Base-by-base conservation (phyloP, 2,888 invertebrate species). In the Sarcophaga rosellei region DNA sequence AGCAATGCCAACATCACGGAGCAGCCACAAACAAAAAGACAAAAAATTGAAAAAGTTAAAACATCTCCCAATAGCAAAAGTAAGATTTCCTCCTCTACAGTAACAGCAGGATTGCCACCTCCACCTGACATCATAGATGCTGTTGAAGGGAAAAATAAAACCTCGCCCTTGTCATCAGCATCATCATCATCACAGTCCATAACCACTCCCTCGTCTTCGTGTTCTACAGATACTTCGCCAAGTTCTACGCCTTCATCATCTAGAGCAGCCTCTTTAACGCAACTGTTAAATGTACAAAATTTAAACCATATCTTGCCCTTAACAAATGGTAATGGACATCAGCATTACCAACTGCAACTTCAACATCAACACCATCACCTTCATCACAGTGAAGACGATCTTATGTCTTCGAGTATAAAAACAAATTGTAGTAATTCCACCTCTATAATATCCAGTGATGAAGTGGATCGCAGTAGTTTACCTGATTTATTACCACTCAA, bases 1-100 rank as follows among this genome's bases (percentile, higher is more conserved):
- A 89, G 88, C 83, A 89, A 96, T 96, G 96, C 95, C 95, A 83
- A 75, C 23, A 75, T 88, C 91, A 95, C 95, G 89, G 96, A 97
- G 93, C 97, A 97, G 94, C 97, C 97, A 89, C 96, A 96, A 90
- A 97, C 96, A 92, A 97, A 97, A 94, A 96, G 97, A 92, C 95
- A 96, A 92, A 95, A 96, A 91, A 95, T 96, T 89, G 95, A 96
- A 84, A 91, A 89, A 87, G 81, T 88, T 20, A 89, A 88, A 88
- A 62, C 35, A 35, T 35, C 82, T 8, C 17, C n/a, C 44, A 87
- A 72, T 75, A 76, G 61, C 61, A 82, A 53, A 23, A 72, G 44
- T 44, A 80, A 20, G 17, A 82, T 15, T 15, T 17, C 78, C 2
- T 20, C 77, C 61, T 75, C 84, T 47, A 69, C 85, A 79, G 61